These are phyloP conservation scores for Leptonema lineaticorne DNA, from an alignment of 1,140 invertebrate species.

Conservation along the genomic window DNA sequence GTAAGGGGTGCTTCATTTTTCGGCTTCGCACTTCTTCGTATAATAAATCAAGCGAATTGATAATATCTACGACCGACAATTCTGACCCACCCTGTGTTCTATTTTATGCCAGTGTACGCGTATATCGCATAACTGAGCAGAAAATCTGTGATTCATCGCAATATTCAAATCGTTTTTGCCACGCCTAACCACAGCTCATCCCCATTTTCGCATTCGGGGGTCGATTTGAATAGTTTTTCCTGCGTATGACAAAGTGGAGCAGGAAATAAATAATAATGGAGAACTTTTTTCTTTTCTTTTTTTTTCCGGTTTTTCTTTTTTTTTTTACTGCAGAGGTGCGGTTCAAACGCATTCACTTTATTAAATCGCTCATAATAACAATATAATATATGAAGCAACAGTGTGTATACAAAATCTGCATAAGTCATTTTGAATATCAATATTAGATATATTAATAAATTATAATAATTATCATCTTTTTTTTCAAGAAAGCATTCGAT, in stretches of 20 bases:
- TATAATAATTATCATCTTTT: too few relatives aligned
- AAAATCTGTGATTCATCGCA: slow-evolving; percentile 3
- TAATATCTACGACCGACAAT: neutral
- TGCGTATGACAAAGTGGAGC: neutral
- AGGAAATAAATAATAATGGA: neutral
- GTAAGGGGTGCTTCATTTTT: slow-evolving; percentile 3
- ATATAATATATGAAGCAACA: too few relatives aligned
- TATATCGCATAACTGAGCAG: neutral
- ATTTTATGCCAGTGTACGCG: neutral
- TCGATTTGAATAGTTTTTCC: neutral
- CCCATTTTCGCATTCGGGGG: too few relatives aligned
- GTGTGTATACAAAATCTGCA: too few relatives aligned
- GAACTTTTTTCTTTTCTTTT: neutral
- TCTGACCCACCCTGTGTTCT: neutral
- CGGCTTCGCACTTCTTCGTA: slow-evolving; percentile 3
- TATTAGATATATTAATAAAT: too few relatives aligned
- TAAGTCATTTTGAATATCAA: too few relatives aligned
- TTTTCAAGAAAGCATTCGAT: too few relatives aligned
- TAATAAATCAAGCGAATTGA: slow-evolving; percentile 18
- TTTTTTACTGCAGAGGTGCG: too few relatives aligned
- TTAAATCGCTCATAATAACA: too few relatives aligned
- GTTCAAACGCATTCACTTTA: too few relatives aligned
- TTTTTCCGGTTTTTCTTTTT: neutral
- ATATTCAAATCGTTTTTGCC: slow-evolving; percentile 12
- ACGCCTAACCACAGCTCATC: neutral